Evolutionary conservation across 2,113 vertebrate genomes (phyloP).

Genomic region (Pandion haliaetus): DNA sequence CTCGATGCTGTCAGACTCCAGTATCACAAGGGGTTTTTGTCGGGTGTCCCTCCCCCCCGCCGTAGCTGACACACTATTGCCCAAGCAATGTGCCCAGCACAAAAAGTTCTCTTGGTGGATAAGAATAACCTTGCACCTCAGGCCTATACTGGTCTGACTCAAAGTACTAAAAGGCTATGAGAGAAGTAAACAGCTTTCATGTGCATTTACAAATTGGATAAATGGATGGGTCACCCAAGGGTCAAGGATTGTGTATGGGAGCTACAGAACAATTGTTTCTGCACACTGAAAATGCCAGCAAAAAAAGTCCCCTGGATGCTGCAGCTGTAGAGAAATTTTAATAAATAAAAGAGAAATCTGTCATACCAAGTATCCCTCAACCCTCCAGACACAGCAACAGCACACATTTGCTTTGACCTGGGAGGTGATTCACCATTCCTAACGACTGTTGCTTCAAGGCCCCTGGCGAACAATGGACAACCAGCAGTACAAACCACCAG

Average conservation of each 20-base stretch:
- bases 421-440: not conserved
- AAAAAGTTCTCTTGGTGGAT: not conserved
- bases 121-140: not conserved
- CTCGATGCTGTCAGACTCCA: not conserved
- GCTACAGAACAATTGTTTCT: not conserved
- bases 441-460: not conserved
- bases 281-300: not conserved
- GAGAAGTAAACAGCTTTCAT: constrained; percentile 48
- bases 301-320: not conserved
- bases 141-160: constrained; percentile 11
- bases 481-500: not conserved
- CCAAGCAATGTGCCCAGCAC: not conserved
- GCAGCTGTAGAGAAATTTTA: not conserved
- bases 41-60: not conserved
- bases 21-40: not conserved
- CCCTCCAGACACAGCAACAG: not conserved
- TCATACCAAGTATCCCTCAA: not conserved
- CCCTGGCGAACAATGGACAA: not conserved
- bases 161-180: not conserved
- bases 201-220: constrained; percentile 15
- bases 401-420: not conserved
- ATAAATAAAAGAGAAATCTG: not conserved
- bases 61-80: not conserved
- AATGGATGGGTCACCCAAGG: constrained; percentile 46
- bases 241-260: constrained; percentile 18